These are phyloP conservation scores for Nannoperca obscura DNA, from an alignment of 2,797 vertebrate genomes.

Conservation along the genomic window DNA sequence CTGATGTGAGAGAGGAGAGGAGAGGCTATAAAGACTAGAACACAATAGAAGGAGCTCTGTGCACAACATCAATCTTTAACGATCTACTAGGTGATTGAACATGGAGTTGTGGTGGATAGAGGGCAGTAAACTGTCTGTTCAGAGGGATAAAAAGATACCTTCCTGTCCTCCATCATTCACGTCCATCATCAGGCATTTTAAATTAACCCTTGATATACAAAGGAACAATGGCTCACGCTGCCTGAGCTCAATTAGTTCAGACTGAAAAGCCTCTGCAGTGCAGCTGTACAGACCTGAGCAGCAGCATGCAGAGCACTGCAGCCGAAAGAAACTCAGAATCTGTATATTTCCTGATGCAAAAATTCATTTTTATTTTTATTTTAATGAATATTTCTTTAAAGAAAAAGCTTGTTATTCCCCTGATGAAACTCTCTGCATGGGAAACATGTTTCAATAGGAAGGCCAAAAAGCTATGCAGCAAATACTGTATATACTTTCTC, in stretches of 20 bases:
- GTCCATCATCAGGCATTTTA: slow-evolving; percentile 5
- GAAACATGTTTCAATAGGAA: background rate
- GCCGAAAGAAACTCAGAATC: slow-evolving; percentile 5
- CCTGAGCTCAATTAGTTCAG: slow-evolving; percentile 68
- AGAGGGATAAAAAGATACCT: slow-evolving; percentile 2
- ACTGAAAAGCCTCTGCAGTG: slow-evolving; percentile 83
- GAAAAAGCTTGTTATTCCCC: background rate
- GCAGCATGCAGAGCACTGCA: slow-evolving; percentile 65
- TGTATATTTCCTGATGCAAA: background rate
- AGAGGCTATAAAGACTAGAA: background rate
- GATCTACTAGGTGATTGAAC: background rate
- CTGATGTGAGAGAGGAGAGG: slow-evolving; percentile 21
- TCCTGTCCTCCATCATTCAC: background rate
- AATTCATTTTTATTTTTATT: background rate
- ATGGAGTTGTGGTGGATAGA: background rate
- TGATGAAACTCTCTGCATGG: background rate
- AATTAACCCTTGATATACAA: background rate
- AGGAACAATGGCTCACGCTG: background rate
- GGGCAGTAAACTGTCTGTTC: slow-evolving; percentile 15
- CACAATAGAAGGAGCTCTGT: background rate
- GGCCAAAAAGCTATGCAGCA: background rate
- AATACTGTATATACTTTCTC: background rate
- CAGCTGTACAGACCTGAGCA: slow-evolving; percentile 79
- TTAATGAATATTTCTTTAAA: background rate
- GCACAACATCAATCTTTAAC: slow-evolving; percentile 28